Evolutionary conservation across 2,888 invertebrate genomes (phyloP), one percentile per base, ranked within the genome.

Genomic region (Thelaira solivaga): DNA sequence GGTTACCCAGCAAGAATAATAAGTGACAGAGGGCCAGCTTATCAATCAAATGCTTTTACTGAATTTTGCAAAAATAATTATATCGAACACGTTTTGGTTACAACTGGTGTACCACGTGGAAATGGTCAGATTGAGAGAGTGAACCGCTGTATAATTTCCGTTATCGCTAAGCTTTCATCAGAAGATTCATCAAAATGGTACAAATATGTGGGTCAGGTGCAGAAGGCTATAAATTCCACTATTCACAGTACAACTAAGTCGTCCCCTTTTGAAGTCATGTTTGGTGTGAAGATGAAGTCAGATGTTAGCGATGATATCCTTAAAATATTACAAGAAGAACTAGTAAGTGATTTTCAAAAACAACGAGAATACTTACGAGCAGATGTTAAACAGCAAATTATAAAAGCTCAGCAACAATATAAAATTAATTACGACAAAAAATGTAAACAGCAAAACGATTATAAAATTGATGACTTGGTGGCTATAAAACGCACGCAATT

Each of bases 41-140:
- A n/a, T n/a, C n/a, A n/a, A n/a, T 64, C 64, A 1, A 36, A 64
- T 16, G 22, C 24, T 22, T 64, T 49, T 24, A 16, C 2, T 16
- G 64, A 64, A 8, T 64, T 49, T 16, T 49, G 39, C 31, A 57
- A 36, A 16, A 24, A 53, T 55, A 22, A 43, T 49, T 13, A 49
- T 49, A 24, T 62, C 16, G 13, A 83, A 18, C 86, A 85, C 0
- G 82, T 82, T 10, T 85, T 47, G 43, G 47, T 34, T 61, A 80
- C 78, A 10, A 76, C 79, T 55, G 61, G 80, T 26, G 68, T 72
- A 22, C 45, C 73, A 13, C 59, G 75, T 53, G 68, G 67, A 24
- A 71, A 76, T 34, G 64, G 67, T 18, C 74, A 69, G 26, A 43
- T 71, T 13, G 65, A 55, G 20, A 57, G 31, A 18, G 67, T 59